Percentiles rank a stretch among this genome's conserved stretches.
phyloP scores from a whole-genome alignment of 2,888 invertebrate genomes.

The Cryptocephalus primarius region DNA sequence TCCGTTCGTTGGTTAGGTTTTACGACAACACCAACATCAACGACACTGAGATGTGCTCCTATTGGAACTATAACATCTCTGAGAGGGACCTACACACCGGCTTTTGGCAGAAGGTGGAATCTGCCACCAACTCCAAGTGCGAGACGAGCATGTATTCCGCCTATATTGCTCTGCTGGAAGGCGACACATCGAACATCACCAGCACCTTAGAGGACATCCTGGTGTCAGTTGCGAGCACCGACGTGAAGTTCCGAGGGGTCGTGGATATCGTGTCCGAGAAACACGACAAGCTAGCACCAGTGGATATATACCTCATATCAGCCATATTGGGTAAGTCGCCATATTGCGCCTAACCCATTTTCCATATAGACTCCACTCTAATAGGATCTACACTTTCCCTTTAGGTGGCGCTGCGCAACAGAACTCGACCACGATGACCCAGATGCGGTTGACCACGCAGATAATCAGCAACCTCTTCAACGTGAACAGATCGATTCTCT shows the following conservation, averaged over 20 bases:
- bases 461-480: slow-evolving; percentile 39
- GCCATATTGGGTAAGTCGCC: slow-evolving; percentile 12
- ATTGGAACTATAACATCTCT: slow-evolving; percentile 6
- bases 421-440: background rate
- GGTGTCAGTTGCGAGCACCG: slow-evolving; percentile 1
- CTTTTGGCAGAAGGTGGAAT: slow-evolving; percentile 1
- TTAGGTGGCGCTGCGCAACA: too few relatives aligned
- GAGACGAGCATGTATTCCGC: background rate
- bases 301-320: slow-evolving; percentile 20
- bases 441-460: slow-evolving; percentile 29
- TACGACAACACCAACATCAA: slow-evolving; percentile 2
- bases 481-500: slow-evolving; percentile 11
- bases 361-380: too few relatives aligned
- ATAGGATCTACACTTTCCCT: too few relatives aligned
- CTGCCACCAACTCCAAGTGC: slow-evolving; percentile 1
- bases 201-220: slow-evolving; percentile 7
- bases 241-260: slow-evolving; percentile 6
- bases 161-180: slow-evolving; percentile 5
- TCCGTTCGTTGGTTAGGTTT: too few relatives aligned
- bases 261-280: slow-evolving; percentile 1
- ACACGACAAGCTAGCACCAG: slow-evolving; percentile 7
- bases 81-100: slow-evolving; percentile 1
- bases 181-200: slow-evolving; percentile 6
- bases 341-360: too few relatives aligned
- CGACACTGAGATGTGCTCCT: slow-evolving; percentile 5